A percentile compares a stretch with the other conserved stretches of the same genome.
phyloP scores from a whole-genome alignment of 2,888 invertebrate genomes.

The Antheraea assamensis region DNA sequence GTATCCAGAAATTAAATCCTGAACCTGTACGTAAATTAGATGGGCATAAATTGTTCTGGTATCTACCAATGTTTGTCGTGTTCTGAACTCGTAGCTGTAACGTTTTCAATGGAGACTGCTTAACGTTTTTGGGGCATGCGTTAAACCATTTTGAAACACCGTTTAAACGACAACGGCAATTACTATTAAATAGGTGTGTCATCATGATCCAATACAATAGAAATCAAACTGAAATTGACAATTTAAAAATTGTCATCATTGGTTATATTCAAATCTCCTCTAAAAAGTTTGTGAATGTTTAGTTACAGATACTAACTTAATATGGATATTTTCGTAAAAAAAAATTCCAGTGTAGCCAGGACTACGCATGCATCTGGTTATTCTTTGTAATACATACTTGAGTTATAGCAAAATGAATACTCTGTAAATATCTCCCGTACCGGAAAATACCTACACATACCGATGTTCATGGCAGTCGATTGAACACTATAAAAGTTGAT shows the following conservation, averaged over 20 bases:
- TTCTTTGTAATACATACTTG: no score
- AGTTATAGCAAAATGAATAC: no score
- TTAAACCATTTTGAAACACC: not conserved
- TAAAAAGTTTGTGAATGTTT: not conserved
- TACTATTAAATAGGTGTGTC: not conserved
- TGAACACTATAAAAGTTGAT: no score
- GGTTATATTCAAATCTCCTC: not conserved
- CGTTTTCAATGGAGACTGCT: not conserved
- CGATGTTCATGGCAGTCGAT: no score
- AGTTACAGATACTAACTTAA: not conserved
- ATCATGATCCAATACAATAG: not conserved
- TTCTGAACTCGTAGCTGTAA: not conserved
- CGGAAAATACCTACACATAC: no score
- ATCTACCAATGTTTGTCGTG: not conserved
- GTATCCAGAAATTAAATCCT: slow-evolving; percentile 50
- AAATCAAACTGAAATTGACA: not conserved
- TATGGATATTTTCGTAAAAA: no score
- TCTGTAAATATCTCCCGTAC: no score
- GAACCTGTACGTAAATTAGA: slow-evolving; percentile 29
- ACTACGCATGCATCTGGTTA: no score
- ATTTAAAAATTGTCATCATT: not conserved
- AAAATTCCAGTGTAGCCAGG: no score
- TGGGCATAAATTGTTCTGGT: slow-evolving; percentile 25
- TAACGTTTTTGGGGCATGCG: not conserved
- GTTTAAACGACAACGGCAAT: not conserved